Conservation (phyloP, 2,113 vertebrate genomes). For the crab-eating macaque (Macaca fascicularis) region T2T-MFA8v1.1 NC_088378.1:39299501-39300000, state of each 20-base stretch:
- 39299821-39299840: conserved; percentile 70
- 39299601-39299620: conserved; percentile 44
- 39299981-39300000: not conserved
- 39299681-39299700: conserved; percentile 77
- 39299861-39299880: conserved; percentile 81
- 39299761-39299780: conserved; percentile 79
- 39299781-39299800: conserved; percentile 72
- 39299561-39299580: not conserved
- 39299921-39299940: conserved; percentile 45
- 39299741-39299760: conserved; percentile 74
- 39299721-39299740: conserved; percentile 67
- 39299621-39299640: conserved; percentile 69
- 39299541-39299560: not conserved
- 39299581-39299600: conserved; percentile 31
- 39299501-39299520: not conserved
- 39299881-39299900: conserved; percentile 73
- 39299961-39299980: not conserved
- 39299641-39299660: conserved; percentile 67
- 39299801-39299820: conserved; percentile 73
- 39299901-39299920: conserved; percentile 78
- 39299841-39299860: conserved; percentile 72
- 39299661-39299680: conserved; percentile 65
- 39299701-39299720: conserved; percentile 71
- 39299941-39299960: conserved; percentile 10
- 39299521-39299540: not conserved